Base-by-base conservation (phyloP, 2,888 invertebrate genomes). In the Ennomos quercinarius region DNA sequence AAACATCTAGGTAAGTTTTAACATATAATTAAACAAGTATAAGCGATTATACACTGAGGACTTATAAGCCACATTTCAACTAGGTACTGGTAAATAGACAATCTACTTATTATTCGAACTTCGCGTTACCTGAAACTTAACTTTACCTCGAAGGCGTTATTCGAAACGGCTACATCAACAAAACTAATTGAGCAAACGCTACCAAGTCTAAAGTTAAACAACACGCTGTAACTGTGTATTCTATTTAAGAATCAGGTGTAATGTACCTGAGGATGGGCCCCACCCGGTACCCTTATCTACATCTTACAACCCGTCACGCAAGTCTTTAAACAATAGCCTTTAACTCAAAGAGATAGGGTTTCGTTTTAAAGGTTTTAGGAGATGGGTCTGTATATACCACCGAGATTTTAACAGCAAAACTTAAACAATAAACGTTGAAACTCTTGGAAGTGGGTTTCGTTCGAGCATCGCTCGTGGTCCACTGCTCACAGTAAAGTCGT, bases 371-470 rank as follows among this genome's bases (percentile, higher is more conserved):
- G 49, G 42, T 47, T 51, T 44, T 37, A n/a, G 54, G 34, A 55
- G 44, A 59, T 54, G 54, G 54, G 60, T n/a, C n/a, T n/a, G n/a
- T n/a, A n/a, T 61, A 62, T 66, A 41, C 13, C 55, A 57, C 67
- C 43, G 61, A 65, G 68, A 69, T 67, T 67, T 68, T 65, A 69
- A 65, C 68, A 65, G 55, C 64, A 57, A 65, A 69, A 69, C 65
- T 69, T 69, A 65, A 64, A 69, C 68, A 67, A 69, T 69, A 69
- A 69, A 67, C 67, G 68, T 67, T 51, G 65, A 58, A 63, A 67
- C 63, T 64, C 57, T 56, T 37, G 63, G 43, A 64, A 65, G 68
- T 58, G 67, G 65, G 68, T 60, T 63, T 56, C 51, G 63, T 59
- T 51, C 13, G 54, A 60, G 63, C 61, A 62, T 66, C 64, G 57